Conservation (phyloP, 2,888 invertebrate species). For the Plagiodera versicolora region DNA sequence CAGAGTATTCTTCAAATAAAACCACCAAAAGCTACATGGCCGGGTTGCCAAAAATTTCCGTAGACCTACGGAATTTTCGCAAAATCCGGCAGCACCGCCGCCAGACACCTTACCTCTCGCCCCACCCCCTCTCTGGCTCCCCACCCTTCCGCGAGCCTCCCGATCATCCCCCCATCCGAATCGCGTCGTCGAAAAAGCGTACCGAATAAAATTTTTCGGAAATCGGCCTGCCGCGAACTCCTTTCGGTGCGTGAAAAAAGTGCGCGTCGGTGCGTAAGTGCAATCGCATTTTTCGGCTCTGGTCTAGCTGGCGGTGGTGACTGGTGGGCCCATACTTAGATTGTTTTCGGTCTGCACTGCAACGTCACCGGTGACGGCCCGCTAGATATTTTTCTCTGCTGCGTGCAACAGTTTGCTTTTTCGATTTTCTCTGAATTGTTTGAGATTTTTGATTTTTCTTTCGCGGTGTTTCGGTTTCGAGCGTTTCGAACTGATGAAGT, state of each 20-base stretch:
- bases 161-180: slow-evolving; percentile 45
- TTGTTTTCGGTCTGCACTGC: slow-evolving; percentile 36
- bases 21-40: no score
- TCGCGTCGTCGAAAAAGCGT: slow-evolving; percentile 45
- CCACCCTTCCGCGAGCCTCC: slow-evolving; percentile 52
- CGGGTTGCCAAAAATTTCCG: not conserved
- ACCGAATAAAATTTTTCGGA: slow-evolving; percentile 53
- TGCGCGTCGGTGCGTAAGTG: slow-evolving; percentile 47
- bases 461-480: slow-evolving; percentile 15
- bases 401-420: slow-evolving; percentile 22
- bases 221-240: slow-evolving; percentile 53
- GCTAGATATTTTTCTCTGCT: not conserved
- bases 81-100: slow-evolving; percentile 21
- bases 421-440: not conserved
- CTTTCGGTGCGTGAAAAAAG: slow-evolving; percentile 48
- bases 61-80: not conserved
- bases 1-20: no score
- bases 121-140: slow-evolving; percentile 47
- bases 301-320: no score
- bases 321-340: slow-evolving; percentile 7
- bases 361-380: slow-evolving; percentile 33
- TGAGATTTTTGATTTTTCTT: slow-evolving; percentile 21
- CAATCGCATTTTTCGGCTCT: slow-evolving; percentile 27
- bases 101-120: slow-evolving; percentile 47
- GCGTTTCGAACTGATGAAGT: not conserved